Conservation (phyloP, 2,797 vertebrate species). For the Pipistrellus pygmaeus region DNA sequence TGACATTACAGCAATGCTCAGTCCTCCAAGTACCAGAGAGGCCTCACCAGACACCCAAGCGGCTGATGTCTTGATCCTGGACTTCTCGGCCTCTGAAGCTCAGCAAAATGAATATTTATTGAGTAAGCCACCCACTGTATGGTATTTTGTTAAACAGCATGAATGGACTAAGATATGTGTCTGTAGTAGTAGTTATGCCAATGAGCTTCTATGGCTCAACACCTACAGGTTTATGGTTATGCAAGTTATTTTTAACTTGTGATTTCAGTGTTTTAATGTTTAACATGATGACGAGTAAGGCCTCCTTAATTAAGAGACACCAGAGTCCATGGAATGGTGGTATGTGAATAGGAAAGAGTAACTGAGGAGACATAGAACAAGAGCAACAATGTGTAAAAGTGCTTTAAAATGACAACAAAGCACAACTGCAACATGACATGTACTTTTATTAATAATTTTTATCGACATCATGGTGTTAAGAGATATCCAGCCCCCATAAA, state of each 20-base stretch:
- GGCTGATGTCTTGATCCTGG: background rate
- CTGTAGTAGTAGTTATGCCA: background rate
- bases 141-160: background rate
- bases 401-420: background rate
- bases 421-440: fast-evolving
- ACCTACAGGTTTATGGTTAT: background rate
- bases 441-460: background rate
- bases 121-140: background rate
- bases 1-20: background rate
- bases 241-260: background rate
- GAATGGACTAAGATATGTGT: background rate
- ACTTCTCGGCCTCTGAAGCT: background rate
- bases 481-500: too few relatives aligned
- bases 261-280: background rate
- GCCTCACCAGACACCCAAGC: background rate
- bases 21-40: fast-evolving
- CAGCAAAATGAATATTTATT: background rate
- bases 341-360: background rate
- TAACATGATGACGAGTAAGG: background rate
- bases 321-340: background rate
- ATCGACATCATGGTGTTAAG: background rate
- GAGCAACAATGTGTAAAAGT: background rate
- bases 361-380: background rate
- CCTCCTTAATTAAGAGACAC: background rate
- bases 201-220: background rate